phyloP scores from a whole-genome alignment of 2,113 vertebrate species.

The Mastomys coucha region DNA sequence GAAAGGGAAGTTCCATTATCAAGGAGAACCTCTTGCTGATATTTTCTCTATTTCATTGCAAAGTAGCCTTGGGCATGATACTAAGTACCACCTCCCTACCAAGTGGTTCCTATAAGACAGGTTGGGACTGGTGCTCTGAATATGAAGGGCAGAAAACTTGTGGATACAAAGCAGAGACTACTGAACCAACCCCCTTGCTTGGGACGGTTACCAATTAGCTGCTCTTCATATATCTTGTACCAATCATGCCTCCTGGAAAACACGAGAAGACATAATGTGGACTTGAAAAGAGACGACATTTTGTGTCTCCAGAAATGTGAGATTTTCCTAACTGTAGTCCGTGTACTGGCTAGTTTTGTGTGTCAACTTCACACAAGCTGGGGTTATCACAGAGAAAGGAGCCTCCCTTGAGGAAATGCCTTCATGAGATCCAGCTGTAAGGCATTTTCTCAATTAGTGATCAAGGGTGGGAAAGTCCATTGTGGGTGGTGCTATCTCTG shows the following conservation, averaged over 20 bases:
- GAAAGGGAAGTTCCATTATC: neutral
- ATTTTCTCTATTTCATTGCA: neutral
- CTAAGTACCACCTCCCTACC: neutral
- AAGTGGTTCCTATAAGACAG: neutral
- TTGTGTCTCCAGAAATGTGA: neutral
- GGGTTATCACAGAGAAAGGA: no score
- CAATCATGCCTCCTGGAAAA: neutral
- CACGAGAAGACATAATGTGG: neutral
- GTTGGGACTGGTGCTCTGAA: neutral
- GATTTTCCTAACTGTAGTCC: neutral
- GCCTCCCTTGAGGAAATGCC: no score
- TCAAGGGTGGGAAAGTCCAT: no score
- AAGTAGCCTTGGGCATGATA: neutral
- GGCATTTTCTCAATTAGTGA: no score
- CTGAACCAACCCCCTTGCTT: rapidly evolving
- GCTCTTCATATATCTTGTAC: neutral
- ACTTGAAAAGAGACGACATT: neutral
- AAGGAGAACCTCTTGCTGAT: neutral
- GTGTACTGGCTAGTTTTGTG: no score
- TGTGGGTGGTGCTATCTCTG: no score
- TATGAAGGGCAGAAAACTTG: neutral
- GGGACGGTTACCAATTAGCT: neutral
- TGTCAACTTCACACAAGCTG: no score
- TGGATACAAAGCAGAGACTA: neutral
- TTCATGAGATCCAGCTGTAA: no score